Conservation (phyloP, 2,797 vertebrate species). For the Paguma larvata region DNA sequence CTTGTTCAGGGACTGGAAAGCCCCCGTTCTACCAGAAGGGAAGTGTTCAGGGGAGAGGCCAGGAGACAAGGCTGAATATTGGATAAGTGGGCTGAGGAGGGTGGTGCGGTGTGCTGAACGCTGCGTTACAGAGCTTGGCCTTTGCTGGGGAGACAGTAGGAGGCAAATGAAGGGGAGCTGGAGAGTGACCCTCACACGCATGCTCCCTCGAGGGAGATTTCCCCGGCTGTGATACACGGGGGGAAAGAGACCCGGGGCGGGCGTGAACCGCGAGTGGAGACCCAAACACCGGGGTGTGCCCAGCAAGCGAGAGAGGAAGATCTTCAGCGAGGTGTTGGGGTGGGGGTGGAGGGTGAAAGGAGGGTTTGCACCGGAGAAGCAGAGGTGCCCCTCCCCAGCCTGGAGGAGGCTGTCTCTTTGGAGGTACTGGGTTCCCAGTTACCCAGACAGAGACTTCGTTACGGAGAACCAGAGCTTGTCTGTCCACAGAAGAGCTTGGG, state of each 20-base stretch:
- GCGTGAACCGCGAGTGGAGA: background rate
- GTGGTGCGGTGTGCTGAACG: fast-evolving
- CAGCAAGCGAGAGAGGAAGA: background rate
- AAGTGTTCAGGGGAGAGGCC: background rate
- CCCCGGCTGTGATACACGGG: fast-evolving
- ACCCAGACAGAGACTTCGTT: background rate
- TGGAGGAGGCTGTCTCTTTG: background rate
- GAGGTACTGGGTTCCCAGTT: background rate
- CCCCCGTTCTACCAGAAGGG: background rate
- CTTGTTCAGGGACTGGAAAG: background rate
- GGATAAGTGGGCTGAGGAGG: background rate
- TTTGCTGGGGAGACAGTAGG: background rate
- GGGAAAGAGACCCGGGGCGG: background rate
- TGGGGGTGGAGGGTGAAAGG: fast-evolving
- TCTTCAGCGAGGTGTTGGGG: background rate
- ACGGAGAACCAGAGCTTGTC: background rate
- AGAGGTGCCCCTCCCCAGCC: fast-evolving
- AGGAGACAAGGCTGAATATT: background rate
- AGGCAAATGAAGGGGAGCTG: background rate
- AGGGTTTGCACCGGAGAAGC: background rate
- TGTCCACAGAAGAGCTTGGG: background rate
- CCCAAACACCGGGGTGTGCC: background rate
- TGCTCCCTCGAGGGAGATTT: background rate
- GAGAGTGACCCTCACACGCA: background rate
- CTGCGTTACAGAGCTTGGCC: background rate